Conservation (phyloP, 2,113 vertebrate species). For the Sitta europaea region DNA sequence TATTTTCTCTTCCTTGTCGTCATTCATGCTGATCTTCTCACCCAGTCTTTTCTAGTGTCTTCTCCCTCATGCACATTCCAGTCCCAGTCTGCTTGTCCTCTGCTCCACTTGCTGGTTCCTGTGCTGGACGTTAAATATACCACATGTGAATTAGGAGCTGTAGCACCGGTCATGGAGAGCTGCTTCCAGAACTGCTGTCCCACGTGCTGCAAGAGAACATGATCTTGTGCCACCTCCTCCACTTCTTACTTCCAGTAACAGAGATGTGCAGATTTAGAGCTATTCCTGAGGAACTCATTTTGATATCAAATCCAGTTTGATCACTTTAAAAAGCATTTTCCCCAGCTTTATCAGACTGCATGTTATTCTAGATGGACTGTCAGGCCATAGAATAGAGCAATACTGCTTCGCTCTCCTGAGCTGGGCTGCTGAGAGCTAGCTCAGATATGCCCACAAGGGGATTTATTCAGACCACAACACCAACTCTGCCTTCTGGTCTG, state of each 20-base stretch:
- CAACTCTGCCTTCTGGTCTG: neutral
- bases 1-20: neutral
- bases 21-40: neutral
- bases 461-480: neutral
- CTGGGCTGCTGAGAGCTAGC: neutral
- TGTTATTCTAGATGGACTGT: neutral
- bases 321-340: neutral
- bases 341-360: neutral
- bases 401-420: neutral
- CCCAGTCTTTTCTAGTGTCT: neutral
- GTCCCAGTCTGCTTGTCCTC: neutral
- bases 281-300: neutral
- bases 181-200: neutral
- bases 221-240: neutral
- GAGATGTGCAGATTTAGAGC: neutral
- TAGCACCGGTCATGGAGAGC: accelerated
- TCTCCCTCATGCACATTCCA: neutral
- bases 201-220: neutral
- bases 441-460: neutral
- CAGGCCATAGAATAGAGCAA: neutral
- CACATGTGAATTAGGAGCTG: neutral
- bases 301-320: neutral
- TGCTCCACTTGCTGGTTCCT: accelerated
- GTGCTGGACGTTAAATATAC: neutral
- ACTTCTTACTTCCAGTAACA: neutral